Evolutionary conservation across 2,797 vertebrate species (phyloP).

Genomic region (Prionace glauca): DNA sequence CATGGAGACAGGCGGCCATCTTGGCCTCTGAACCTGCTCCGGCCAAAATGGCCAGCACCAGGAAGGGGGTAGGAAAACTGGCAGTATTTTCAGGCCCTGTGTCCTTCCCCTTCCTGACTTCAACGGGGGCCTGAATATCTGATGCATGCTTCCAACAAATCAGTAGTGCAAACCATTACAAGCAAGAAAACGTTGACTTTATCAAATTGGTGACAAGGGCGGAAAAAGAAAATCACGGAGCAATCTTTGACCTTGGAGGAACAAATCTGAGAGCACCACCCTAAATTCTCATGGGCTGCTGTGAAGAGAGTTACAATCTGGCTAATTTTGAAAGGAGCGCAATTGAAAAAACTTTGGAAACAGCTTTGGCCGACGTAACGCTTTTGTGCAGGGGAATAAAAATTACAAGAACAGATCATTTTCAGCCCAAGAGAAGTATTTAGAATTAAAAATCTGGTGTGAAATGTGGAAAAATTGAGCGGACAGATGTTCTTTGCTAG

Average conservation of each 20-base stretch:
- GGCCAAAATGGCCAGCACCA: too few relatives aligned
- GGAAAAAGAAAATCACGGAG: background rate
- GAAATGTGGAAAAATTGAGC: constrained; percentile 3
- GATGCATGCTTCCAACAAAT: background rate
- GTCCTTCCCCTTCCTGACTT: too few relatives aligned
- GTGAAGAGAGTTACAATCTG: background rate
- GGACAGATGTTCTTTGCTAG: constrained; percentile 8
- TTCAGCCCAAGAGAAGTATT: constrained; percentile 11
- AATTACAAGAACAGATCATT: background rate
- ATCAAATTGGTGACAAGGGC: background rate
- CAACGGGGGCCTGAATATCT: too few relatives aligned
- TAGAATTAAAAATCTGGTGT: constrained; percentile 24
- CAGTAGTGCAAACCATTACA: background rate
- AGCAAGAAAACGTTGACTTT: background rate
- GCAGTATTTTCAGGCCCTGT: too few relatives aligned
- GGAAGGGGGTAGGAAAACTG: too few relatives aligned
- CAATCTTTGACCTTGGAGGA: background rate
- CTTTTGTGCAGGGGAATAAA: background rate
- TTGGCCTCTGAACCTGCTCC: too few relatives aligned
- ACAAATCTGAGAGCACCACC: background rate
- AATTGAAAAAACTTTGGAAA: background rate
- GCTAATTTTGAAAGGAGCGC: background rate
- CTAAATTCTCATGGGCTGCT: background rate
- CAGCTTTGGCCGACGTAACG: background rate
- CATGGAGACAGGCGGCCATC: too few relatives aligned